Conservation (phyloP, 2,113 vertebrate species). For the Gambusia affinis region DNA sequence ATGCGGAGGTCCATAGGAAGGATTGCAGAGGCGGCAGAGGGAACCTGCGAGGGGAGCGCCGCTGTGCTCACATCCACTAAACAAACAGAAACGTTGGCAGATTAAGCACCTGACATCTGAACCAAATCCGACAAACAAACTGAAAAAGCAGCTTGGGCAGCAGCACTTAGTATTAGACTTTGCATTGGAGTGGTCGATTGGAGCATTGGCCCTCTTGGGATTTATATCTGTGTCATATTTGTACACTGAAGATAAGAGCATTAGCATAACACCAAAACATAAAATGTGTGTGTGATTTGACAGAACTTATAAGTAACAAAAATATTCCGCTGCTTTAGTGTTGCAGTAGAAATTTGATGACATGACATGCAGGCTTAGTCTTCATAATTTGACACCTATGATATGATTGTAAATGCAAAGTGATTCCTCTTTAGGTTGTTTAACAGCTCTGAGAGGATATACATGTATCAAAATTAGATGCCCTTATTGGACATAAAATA, state of each 20-base stretch:
- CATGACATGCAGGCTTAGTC: conserved; percentile 24
- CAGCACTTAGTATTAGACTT: conserved; percentile 13
- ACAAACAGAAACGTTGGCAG: neutral
- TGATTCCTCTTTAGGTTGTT: neutral
- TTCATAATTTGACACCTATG: conserved; percentile 2
- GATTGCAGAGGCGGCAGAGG: conserved; percentile 83
- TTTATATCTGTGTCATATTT: conserved; percentile 37
- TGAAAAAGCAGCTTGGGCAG: neutral
- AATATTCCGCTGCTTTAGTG: conserved; percentile 49
- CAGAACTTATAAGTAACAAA: conserved; percentile 15
- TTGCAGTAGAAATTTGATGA: conserved; percentile 60
- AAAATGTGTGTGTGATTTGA: conserved; percentile 8
- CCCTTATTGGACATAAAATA: neutral
- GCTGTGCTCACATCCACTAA: conserved; percentile 90
- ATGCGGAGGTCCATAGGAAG: conserved; percentile 96
- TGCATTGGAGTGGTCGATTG: neutral
- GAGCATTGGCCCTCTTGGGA: conserved; percentile 9
- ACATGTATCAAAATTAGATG: neutral
- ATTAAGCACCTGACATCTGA: conserved; percentile 12
- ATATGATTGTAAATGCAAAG: neutral
- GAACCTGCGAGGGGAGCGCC: conserved; percentile 90
- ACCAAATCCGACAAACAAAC: conserved; percentile 19
- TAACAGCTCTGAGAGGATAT: neutral
- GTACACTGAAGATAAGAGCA: conserved; percentile 40
- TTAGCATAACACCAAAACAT: conserved; percentile 33